Percentiles rank a stretch among this genome's conserved stretches.
phyloP scores from a whole-genome alignment of 64 coral and sea anemone genomes.

The Montipora capricornis region DNA sequence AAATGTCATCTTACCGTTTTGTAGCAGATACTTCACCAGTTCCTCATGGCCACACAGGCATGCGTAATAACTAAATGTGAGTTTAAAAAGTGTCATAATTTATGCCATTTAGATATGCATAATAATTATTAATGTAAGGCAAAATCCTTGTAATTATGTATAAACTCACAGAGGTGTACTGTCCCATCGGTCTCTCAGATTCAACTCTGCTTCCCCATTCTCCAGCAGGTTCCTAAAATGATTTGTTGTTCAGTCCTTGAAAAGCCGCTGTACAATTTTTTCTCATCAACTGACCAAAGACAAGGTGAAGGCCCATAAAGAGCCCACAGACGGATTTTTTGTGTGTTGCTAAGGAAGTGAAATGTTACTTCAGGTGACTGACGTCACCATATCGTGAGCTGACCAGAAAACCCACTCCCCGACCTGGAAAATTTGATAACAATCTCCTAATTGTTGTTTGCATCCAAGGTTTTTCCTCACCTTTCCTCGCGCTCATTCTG shows the following conservation, averaged over 20 bases:
- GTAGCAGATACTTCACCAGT: slow-evolving; percentile 81
- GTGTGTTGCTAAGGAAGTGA: too few relatives aligned
- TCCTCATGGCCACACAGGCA: slow-evolving; percentile 94
- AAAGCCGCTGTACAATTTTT: background rate
- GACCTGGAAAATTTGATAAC: too few relatives aligned
- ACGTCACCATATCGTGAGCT: too few relatives aligned
- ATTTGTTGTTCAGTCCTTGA: background rate
- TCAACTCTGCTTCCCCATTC: slow-evolving; percentile 80
- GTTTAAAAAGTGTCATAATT: background rate
- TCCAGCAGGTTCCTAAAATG: slow-evolving; percentile 85
- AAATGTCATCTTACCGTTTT: slow-evolving; percentile 64
- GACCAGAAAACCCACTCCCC: too few relatives aligned
- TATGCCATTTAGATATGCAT: background rate
- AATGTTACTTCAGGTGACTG: too few relatives aligned
- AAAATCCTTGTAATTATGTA: background rate
- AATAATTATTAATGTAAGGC: background rate
- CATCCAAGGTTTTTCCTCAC: too few relatives aligned
- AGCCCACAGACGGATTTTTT: too few relatives aligned
- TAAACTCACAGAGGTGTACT: slow-evolving; percentile 92
- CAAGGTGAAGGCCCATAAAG: too few relatives aligned
- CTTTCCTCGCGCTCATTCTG: too few relatives aligned
- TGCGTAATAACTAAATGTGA: slow-evolving; percentile 84
- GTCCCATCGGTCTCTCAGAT: slow-evolving; percentile 93
- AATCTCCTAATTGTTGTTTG: too few relatives aligned
- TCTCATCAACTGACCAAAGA: background rate